A percentile compares a stretch with the other conserved stretches of the same genome.
Conservation (phyloP, 2,113 vertebrate species). For the Apteryx owenii region DNA sequence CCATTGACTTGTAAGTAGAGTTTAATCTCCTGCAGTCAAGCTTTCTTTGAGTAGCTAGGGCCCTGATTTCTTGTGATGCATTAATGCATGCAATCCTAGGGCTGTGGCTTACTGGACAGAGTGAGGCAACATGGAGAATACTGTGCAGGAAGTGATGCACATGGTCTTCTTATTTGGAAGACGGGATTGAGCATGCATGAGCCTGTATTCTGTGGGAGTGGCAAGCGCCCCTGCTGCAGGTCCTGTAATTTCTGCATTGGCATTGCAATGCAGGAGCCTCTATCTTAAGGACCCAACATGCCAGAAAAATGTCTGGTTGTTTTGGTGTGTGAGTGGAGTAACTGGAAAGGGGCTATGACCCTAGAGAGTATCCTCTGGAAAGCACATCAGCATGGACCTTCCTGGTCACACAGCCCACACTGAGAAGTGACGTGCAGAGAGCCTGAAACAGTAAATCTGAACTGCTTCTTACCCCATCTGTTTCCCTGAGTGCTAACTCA, state of each 20-base stretch:
- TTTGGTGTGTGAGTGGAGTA: neutral
- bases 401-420: neutral
- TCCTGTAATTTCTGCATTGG: neutral
- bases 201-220: neutral
- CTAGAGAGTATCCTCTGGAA: neutral
- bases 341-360: neutral
- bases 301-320: neutral
- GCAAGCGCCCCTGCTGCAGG: neutral
- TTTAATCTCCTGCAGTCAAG: neutral
- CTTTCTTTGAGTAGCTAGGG: neutral
- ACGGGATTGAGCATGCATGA: neutral
- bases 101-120: neutral
- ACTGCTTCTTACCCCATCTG: neutral
- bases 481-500: neutral
- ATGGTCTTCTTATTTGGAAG: neutral
- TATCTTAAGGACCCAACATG: neutral
- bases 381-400: neutral
- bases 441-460: neutral
- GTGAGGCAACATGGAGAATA: neutral
- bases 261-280: neutral
- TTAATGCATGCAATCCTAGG: fast-evolving
- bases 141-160: neutral
- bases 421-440: neutral
- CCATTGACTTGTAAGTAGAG: neutral
- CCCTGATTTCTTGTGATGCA: neutral